These are phyloP conservation scores for Rotaria sp. DNA, from an alignment of 2,888 invertebrate genomes.

Conservation along the genomic window DNA sequence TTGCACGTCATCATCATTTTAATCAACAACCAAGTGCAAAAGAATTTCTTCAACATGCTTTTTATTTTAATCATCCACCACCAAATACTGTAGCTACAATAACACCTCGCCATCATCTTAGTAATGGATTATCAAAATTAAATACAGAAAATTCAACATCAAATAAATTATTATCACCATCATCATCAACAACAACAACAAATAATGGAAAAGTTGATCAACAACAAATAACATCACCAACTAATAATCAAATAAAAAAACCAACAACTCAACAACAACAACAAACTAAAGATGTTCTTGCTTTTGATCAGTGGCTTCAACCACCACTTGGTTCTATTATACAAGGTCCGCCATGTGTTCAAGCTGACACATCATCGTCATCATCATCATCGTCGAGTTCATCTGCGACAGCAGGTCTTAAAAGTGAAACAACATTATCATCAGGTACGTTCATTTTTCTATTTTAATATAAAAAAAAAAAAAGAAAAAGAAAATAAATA, in stretches of 20 bases:
- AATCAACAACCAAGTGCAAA: slow-evolving; percentile 10
- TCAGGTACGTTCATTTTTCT: neutral
- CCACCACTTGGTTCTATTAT: slow-evolving; percentile 16
- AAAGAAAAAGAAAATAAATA: too few relatives aligned
- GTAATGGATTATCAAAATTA: slow-evolving; percentile 1
- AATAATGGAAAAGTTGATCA: neutral
- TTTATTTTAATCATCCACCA: neutral
- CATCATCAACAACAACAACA: neutral
- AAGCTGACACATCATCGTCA: neutral
- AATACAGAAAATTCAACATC: slow-evolving; percentile 10
- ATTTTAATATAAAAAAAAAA: too few relatives aligned
- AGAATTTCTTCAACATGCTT: neutral
- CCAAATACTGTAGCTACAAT: neutral
- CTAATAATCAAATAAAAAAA: neutral
- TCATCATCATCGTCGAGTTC: neutral
- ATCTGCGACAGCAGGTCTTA: neutral
- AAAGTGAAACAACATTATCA: slow-evolving; percentile 20
- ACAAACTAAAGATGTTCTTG: neutral
- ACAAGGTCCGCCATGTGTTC: slow-evolving; percentile 15
- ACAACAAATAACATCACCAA: slow-evolving; percentile 15
- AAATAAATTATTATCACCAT: neutral
- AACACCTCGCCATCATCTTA: neutral
- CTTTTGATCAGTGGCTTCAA: slow-evolving; percentile 13
- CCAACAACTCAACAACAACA: neutral
- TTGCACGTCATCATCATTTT: neutral